Base-by-base conservation (phyloP, 2,797 vertebrate genomes). In the Sebastes glaucus region DNA sequence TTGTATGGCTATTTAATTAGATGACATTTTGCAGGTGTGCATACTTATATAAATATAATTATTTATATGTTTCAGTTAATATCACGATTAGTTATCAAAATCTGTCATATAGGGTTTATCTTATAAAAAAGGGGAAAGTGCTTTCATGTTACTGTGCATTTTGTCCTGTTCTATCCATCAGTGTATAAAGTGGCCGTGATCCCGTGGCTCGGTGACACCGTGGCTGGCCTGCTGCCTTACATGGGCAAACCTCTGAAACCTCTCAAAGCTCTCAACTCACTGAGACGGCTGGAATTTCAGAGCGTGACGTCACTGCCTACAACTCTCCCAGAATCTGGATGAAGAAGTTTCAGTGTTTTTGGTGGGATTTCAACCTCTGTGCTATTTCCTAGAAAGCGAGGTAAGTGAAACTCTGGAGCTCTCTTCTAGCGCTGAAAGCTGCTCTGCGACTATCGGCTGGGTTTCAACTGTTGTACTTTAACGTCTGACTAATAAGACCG, bases 301-400 rank as follows among this genome's bases (percentile, higher is more conserved):
- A 13, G 88, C 81, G 92, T 96, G 96, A 96, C 96, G 96, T 96
- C 96, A 96, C 94, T 56, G 93, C 92, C 95, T 91, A 92, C 94
- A 92, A 93, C 95, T 96, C 94, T 95, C 94, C 94, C 94, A 95
- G 88, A 94, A 94, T 95, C 95, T 87, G 94, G 95, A 93, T 90
- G 93, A 92, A 94, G 93, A 94, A 95, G 94, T 96, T 94, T 94
- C 92, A 95, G 94, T 95, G 95, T 95, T 94, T 95, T 88, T 82
- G 87, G 85, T 80, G 84, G 94, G 95, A 96, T 95, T 95, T 92
- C 89, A 90, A 86, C 89, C 89, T 92, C 86, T 87, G 72, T 76
- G 66, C 11, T 28, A 84, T 94, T 91, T 95, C 95, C 93, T 95
- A 93, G 95, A 96, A 94, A 96, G 94, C 94, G 89, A 96, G 95